Base-by-base conservation (phyloP, 1,140 invertebrate genomes). In the Aphaenogaster rudis region DNA sequence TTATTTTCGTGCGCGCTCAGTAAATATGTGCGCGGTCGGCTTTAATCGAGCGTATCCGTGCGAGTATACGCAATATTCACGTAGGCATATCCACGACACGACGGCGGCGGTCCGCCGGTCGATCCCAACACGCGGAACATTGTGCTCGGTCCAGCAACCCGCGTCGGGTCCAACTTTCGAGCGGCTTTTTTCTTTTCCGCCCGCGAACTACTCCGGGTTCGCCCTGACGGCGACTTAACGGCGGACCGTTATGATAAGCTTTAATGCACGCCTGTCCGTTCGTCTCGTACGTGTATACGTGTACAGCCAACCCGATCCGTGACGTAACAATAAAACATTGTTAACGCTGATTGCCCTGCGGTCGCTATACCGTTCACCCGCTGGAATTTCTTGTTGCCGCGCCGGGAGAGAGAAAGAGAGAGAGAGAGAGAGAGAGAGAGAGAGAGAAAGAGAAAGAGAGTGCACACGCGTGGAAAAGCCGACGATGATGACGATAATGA, bases 271-370 rank as follows among this genome's bases (percentile, higher is more conserved):
- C 88, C 93, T 94, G 94, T 94, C 93, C 90, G 87, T 91, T 91
- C 92, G 84, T 91, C 88, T 90, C 86, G 85, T 90, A 88, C 87
- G 88, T 88, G 79, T 85, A 57, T 69, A 88, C 88, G 89, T 76
- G 80, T 84, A 76, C 69, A 63, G 28, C 87, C 90, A 91, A 91
- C 92, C 91, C 93, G 92, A 94, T 92, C 92, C 91, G 88, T 94
- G 92, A 94, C 92, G 93, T 92, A 95, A 95, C 94, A 95, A 95
- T 95, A 95, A 95, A 95, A 95, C 94, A 95, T 95, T 95, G 94
- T 95, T 95, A 93, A 94, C 91, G 92, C 91, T 94, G 93, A 95
- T 95, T 95, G 93, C 92, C 92, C 92, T 92, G 91, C 91, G 92
- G 92, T 92, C 91, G 90, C 90, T 87, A 90, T 90, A 90, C 88